Evolutionary conservation across 2,797 vertebrate species (phyloP).

Genomic region (Enteromius thamalakanensis): DNA sequence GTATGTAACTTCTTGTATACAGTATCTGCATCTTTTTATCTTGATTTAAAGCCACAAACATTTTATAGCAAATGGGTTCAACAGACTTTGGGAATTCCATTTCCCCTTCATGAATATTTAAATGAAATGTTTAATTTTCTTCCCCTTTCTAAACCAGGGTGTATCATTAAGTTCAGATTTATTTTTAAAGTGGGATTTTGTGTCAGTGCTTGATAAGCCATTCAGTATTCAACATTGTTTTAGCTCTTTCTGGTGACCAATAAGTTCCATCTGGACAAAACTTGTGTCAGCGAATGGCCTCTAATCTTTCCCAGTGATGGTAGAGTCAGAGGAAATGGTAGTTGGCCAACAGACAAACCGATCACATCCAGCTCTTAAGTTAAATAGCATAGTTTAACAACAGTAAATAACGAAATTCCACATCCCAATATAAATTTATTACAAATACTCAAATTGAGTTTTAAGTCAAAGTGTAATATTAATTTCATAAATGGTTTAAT

Average conservation of each 20-base stretch:
- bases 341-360: not conserved
- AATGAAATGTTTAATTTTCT: not conserved
- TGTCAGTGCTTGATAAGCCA: not conserved
- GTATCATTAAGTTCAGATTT: not conserved
- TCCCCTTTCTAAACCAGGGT: not conserved
- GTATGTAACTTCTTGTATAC: not conserved
- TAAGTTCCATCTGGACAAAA: slow-evolving; percentile 32
- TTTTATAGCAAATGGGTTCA: not conserved
- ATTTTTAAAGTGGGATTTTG: not conserved
- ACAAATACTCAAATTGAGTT: no score
- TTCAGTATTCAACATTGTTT: not conserved
- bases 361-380: not conserved
- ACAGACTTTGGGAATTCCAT: not conserved
- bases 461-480: no score
- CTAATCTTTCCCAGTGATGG: slow-evolving; percentile 56
- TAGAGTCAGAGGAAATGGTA: not conserved
- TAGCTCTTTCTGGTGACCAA: slow-evolving; percentile 18
- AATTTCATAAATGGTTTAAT: no score
- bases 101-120: not conserved
- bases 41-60: not conserved
- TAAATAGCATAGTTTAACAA: no score
- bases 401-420: no score
- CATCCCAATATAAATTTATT: no score
- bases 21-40: no score
- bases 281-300: slow-evolving; percentile 46